Percentiles rank a stretch among this genome's conserved stretches.
Evolutionary conservation across 2,888 invertebrate genomes (phyloP).

Genomic region (Tetragnatha montana): DNA sequence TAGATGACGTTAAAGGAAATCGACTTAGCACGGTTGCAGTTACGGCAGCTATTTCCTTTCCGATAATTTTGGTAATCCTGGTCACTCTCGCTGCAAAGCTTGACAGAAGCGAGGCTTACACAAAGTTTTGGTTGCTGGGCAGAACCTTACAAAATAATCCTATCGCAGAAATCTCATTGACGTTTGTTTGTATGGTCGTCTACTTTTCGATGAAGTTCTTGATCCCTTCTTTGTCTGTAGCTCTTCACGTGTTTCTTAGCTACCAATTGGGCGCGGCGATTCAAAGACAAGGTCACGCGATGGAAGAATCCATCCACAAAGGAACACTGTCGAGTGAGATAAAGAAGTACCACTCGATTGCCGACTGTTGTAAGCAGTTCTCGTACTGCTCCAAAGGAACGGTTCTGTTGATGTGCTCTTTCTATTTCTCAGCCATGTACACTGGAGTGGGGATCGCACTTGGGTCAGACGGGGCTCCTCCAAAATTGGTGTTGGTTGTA

Average conservation of each 20-base stretch:
- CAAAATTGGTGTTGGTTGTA: background rate
- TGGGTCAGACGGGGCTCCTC: background rate
- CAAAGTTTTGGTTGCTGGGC: background rate
- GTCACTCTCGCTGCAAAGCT: background rate
- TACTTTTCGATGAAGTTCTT: slow-evolving; percentile 17
- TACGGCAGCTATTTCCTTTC: background rate
- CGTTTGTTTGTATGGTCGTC: background rate
- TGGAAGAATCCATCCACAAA: background rate
- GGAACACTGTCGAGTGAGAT: background rate
- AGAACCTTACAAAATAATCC: background rate
- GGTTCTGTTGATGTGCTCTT: background rate
- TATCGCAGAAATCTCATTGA: background rate
- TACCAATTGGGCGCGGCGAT: slow-evolving; percentile 1
- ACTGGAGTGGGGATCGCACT: background rate
- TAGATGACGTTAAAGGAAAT: background rate
- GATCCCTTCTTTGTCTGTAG: background rate
- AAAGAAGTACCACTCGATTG: background rate
- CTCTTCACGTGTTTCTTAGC: background rate
- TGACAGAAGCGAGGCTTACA: background rate
- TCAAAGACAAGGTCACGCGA: background rate
- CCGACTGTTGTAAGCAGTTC: slow-evolving; percentile 5
- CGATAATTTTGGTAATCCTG: too few relatives aligned
- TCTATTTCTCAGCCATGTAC: background rate
- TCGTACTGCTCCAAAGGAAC: background rate
- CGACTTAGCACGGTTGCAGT: background rate